A percentile compares a stretch with the other conserved stretches of the same genome.
Evolutionary conservation across 37 sponge, comb jelly and placozoan genomes (phyloP).

Genomic region (Oopsacas minuta): DNA sequence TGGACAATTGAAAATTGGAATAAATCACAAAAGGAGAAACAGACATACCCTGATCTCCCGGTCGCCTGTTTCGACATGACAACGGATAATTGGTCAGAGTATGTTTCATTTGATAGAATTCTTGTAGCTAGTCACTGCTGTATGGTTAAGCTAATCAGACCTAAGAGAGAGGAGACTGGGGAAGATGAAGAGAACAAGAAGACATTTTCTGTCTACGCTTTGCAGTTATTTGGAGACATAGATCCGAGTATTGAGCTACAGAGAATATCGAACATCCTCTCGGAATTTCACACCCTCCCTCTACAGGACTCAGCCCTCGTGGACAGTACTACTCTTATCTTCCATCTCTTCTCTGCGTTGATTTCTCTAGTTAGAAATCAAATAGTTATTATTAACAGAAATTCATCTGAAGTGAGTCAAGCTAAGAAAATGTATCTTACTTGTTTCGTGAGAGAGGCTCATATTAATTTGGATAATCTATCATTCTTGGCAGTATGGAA

Average conservation of each 20-base stretch:
- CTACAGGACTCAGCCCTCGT: neutral
- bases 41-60: neutral
- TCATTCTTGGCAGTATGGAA: neutral
- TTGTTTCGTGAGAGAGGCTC: neutral
- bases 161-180: neutral
- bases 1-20: neutral
- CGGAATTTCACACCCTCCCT: slow-evolving; percentile 13
- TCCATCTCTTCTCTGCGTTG: neutral
- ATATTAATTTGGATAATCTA: neutral
- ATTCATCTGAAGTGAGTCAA: neutral
- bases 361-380: neutral
- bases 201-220: neutral
- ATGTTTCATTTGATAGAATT: neutral
- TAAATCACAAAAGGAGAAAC: neutral
- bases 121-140: neutral
- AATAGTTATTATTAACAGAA: neutral
- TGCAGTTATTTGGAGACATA: neutral
- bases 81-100: neutral
- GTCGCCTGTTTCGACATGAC: neutral
- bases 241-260: neutral
- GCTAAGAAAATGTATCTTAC: neutral
- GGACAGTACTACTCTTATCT: neutral
- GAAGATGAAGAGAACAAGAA: neutral
- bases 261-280: neutral
- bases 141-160: neutral